These are phyloP conservation scores for Phrixothrix hirtus DNA, from an alignment of 2,888 invertebrate genomes.

Conservation along the genomic window DNA sequence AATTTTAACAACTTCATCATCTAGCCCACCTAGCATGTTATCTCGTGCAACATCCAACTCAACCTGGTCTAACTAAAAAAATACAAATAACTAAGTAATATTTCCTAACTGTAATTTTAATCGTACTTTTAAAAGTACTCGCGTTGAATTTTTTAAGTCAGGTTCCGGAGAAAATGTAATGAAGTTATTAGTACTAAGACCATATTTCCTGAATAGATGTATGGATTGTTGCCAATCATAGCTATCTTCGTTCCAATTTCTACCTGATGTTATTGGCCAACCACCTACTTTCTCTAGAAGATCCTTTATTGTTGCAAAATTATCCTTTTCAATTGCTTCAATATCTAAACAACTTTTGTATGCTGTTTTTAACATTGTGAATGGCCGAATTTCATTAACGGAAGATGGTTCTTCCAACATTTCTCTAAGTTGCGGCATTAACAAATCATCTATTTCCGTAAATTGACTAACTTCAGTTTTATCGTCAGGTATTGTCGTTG, in stretches of 20 bases:
- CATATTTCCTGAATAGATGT: slow-evolving; percentile 76
- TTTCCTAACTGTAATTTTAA: no score
- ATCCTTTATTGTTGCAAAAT: slow-evolving; percentile 69
- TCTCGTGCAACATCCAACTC: slow-evolving; percentile 82
- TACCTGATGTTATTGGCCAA: slow-evolving; percentile 88
- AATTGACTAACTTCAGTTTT: slow-evolving; percentile 77
- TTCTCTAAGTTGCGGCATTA: slow-evolving; percentile 73
- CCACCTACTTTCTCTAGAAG: slow-evolving; percentile 82
- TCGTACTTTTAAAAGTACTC: slow-evolving; percentile 81
- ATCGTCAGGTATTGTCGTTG: slow-evolving; percentile 77
- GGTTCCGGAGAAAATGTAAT: slow-evolving; percentile 87
- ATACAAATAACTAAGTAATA: background rate
- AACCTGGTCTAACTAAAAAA: slow-evolving; percentile 80
- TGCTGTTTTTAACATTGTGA: slow-evolving; percentile 76
- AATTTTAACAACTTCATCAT: slow-evolving; percentile 80
- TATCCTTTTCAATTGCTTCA: slow-evolving; percentile 77
- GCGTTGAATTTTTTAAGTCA: slow-evolving; percentile 86
- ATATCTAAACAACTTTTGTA: slow-evolving; percentile 89
- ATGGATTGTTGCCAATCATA: slow-evolving; percentile 84
- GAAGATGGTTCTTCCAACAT: slow-evolving; percentile 69
- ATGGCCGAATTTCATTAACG: slow-evolving; percentile 69
- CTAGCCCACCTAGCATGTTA: slow-evolving; percentile 79
- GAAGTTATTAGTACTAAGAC: slow-evolving; percentile 88
- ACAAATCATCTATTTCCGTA: slow-evolving; percentile 72
- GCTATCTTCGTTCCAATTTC: slow-evolving; percentile 68